Conservation (phyloP, 2,113 vertebrate species). For the Stomatorhinus ivindoensis region DNA sequence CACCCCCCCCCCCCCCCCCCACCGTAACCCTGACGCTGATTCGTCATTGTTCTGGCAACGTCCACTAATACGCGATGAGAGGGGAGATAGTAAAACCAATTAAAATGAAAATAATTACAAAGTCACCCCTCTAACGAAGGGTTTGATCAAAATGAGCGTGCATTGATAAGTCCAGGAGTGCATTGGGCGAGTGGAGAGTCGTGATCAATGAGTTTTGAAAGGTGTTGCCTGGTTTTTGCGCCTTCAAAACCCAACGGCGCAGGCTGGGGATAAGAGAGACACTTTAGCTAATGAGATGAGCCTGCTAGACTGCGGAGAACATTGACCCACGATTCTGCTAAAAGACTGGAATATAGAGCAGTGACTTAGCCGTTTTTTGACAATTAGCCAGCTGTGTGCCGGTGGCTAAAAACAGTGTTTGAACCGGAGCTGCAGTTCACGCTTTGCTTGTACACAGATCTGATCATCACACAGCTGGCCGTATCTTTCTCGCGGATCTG, state of each 20-base stretch:
- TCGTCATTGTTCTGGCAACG: constrained; percentile 53
- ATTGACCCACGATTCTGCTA: not conserved
- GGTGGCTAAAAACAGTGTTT: not conserved
- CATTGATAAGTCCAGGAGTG: constrained; percentile 31
- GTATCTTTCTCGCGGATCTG: not conserved
- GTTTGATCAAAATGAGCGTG: constrained; percentile 55
- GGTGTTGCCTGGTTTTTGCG: not conserved
- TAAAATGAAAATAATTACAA: constrained; percentile 76
- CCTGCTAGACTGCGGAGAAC: not conserved
- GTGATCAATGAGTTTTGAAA: constrained; percentile 28
- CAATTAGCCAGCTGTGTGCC: not conserved
- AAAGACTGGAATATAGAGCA: not conserved
- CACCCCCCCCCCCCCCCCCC: not conserved
- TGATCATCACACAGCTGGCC: not conserved
- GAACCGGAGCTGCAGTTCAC: not conserved
- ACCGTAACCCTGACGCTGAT: constrained; percentile 27
- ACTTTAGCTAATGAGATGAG: constrained; percentile 20
- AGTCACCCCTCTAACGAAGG: constrained; percentile 58
- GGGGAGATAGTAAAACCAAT: constrained; percentile 65
- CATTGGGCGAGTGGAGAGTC: constrained; percentile 15
- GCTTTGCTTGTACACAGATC: not conserved
- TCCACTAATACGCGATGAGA: constrained; percentile 57
- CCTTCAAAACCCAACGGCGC: constrained; percentile 18
- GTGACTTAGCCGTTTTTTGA: not conserved
- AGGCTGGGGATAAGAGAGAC: constrained; percentile 15